Conservation (phyloP, 2,888 invertebrate genomes). For the Podabrus alpinus region DNA sequence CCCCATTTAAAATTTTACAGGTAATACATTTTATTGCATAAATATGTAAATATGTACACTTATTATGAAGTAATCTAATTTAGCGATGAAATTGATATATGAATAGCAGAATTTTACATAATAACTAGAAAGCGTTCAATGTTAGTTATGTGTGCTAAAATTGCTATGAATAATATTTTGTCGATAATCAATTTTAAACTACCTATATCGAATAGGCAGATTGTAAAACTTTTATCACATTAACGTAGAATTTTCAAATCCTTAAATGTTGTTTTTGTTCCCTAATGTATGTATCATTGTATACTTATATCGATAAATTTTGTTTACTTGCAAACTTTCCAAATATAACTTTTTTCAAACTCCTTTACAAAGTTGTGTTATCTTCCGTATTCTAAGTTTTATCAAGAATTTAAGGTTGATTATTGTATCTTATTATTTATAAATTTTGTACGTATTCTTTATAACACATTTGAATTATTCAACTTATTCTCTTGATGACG, state of each 20-base stretch:
- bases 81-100: neutral
- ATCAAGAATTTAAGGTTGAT: neutral
- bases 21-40: too few relatives aligned
- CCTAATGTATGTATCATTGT: slow-evolving; percentile 2
- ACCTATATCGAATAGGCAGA: neutral
- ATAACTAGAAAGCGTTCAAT: neutral
- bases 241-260: neutral
- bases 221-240: neutral
- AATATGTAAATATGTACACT: too few relatives aligned
- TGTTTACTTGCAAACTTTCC: slow-evolving; percentile 1
- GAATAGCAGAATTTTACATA: neutral
- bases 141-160: neutral
- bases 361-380: neutral
- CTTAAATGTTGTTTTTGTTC: slow-evolving; percentile 2
- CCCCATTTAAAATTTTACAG: too few relatives aligned
- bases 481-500: neutral
- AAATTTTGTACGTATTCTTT: neutral
- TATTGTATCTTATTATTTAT: neutral
- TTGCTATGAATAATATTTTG: neutral
- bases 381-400: neutral
- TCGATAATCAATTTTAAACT: neutral
- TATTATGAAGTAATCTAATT: neutral
- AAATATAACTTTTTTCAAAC: neutral
- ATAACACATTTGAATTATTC: neutral
- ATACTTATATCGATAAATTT: slow-evolving; percentile 1